phyloP scores from a whole-genome alignment of 2,888 invertebrate species.

The Tolmerus cingulatus region DNA sequence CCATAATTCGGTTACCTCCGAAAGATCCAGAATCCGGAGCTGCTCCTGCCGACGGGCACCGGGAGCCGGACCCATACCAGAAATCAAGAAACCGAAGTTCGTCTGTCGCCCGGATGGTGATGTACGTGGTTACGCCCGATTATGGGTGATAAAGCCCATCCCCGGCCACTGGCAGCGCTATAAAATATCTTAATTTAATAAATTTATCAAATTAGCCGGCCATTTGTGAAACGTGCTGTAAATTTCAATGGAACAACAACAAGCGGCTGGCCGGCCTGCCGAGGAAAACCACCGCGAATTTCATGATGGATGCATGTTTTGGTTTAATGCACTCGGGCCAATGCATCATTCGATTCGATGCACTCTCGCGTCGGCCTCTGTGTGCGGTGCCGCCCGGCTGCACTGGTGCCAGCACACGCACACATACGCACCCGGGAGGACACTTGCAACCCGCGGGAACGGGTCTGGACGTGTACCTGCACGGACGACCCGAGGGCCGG shows the following conservation, averaged over 20 bases:
- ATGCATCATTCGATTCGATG: slow-evolving; percentile 52
- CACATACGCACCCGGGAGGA: background rate
- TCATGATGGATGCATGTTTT: slow-evolving; percentile 47
- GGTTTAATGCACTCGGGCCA: slow-evolving; percentile 52
- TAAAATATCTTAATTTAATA: slow-evolving; percentile 50
- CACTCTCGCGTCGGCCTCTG: slow-evolving; percentile 50
- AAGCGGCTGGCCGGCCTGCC: slow-evolving; percentile 34
- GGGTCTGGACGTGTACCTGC: background rate
- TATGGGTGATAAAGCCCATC: background rate
- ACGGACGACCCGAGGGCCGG: background rate
- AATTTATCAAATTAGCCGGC: slow-evolving; percentile 52
- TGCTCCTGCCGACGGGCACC: background rate
- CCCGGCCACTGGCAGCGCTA: background rate
- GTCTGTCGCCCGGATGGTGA: background rate
- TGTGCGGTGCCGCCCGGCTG: background rate
- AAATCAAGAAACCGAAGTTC: slow-evolving; percentile 1
- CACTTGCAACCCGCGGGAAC: background rate
- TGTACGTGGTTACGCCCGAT: background rate
- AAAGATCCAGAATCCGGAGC: background rate
- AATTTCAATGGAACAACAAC: slow-evolving; percentile 51
- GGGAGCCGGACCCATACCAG: background rate
- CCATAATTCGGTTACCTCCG: slow-evolving; percentile 11
- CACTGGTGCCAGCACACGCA: background rate
- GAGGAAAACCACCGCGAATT: slow-evolving; percentile 22
- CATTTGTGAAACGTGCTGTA: slow-evolving; percentile 52